Conservation (phyloP, 2,797 vertebrate species). For the Ibycter americanus region DNA sequence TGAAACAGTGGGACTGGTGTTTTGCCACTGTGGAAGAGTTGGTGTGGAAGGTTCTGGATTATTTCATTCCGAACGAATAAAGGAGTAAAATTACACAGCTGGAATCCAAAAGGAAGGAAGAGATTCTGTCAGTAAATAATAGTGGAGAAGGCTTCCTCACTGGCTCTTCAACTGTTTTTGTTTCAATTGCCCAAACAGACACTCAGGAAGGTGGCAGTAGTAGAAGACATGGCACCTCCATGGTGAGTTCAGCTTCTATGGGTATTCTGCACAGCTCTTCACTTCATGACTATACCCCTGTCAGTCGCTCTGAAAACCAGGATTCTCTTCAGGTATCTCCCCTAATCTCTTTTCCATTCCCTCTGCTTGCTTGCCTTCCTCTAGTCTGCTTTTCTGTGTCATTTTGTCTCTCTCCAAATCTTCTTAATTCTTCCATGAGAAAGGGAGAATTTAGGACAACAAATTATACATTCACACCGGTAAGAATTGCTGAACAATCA, state of each 20-base stretch:
- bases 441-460: background rate
- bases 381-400: slow-evolving; percentile 9
- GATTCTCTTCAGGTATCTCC: slow-evolving; percentile 81
- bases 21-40: background rate
- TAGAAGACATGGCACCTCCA: slow-evolving; percentile 84
- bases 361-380: slow-evolving; percentile 42
- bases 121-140: background rate
- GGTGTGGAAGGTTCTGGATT: background rate
- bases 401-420: slow-evolving; percentile 12
- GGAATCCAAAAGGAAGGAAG: background rate
- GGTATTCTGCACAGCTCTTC: slow-evolving; percentile 80
- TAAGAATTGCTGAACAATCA: background rate
- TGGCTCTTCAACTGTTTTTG: background rate
- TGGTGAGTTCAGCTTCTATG: slow-evolving; percentile 86
- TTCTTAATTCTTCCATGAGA: slow-evolving; percentile 1
- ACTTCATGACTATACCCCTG: slow-evolving; percentile 77
- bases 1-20: background rate
- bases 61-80: background rate
- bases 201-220: slow-evolving; percentile 83
- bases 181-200: slow-evolving; percentile 77
- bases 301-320: slow-evolving; percentile 81
- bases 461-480: background rate
- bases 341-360: slow-evolving; percentile 33
- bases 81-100: background rate
- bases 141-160: background rate